Evolutionary conservation across 2,888 invertebrate species (phyloP).

Genomic region (Lapara coniferarum): DNA sequence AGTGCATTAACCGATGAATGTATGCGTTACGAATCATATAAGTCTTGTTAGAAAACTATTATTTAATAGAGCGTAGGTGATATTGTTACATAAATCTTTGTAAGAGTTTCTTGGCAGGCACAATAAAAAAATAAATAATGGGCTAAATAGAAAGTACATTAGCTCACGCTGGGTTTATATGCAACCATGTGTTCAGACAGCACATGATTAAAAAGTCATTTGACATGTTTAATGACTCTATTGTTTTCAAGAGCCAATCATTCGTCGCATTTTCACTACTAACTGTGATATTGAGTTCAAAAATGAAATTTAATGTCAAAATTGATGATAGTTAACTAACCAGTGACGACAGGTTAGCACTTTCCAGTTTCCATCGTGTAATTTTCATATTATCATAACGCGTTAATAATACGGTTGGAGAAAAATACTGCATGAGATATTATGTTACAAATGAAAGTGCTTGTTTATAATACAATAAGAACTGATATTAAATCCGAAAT

Average conservation of each 20-base stretch:
- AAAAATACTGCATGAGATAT: too few relatives aligned
- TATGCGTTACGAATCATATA: conserved; percentile 12
- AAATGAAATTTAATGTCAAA: background rate
- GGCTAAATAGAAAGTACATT: conserved; percentile 57
- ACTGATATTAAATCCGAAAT: background rate
- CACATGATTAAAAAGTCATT: conserved; percentile 46
- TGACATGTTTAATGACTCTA: conserved; percentile 40
- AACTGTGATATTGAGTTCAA: background rate
- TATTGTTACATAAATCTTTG: conserved; percentile 54
- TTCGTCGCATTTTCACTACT: conserved; percentile 31
- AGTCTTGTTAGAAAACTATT: conserved; percentile 50
- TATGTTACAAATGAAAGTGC: too few relatives aligned
- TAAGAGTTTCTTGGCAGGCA: conserved; percentile 44
- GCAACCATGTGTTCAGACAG: conserved; percentile 37
- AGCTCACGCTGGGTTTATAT: conserved; percentile 50
- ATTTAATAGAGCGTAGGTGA: conserved; percentile 47
- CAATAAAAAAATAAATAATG: conserved; percentile 45
- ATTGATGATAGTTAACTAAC: background rate
- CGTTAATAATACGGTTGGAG: too few relatives aligned
- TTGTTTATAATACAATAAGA: too few relatives aligned
- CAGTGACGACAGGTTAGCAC: background rate
- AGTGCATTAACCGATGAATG: background rate
- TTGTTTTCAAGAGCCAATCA: conserved; percentile 23
- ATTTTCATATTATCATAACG: too few relatives aligned
- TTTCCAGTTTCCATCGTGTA: too few relatives aligned